Base-by-base conservation (phyloP, 1,140 invertebrate species). In the Drosophila nigromelanica region DNA sequence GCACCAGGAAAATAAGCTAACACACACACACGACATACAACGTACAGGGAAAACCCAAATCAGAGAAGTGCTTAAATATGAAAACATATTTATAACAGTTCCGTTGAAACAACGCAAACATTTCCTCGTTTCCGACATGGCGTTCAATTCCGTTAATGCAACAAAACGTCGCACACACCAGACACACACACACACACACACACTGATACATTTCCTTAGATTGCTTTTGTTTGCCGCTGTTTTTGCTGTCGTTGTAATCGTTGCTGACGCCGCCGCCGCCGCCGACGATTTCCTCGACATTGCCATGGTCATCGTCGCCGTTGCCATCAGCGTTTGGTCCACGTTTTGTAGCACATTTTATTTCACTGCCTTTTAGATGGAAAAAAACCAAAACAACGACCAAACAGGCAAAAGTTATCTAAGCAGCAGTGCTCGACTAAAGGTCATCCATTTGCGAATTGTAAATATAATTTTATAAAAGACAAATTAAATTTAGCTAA, bases 71-170 rank as follows among this genome's bases (percentile, higher is more conserved):
- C 64, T 68, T 24, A 30, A 48, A 79, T 48, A 79, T 67, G 58
- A 33, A 72, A 76, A 78, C 64, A 79, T 78, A 83, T 79, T 71
- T 67, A 59, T 71, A 47, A 50, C 62, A 68, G 50, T 76, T 79
- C 48, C 67, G 82, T 70, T 82, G 77, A 73, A 82, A 71, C 78
- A 67, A 87, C 48, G 73, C 76, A 63, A 89, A 83, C 83, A 87
- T 83, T 89, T 87, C 76, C 83, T 83, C 73, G 78, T 83, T 76
- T 83, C 83, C 82, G 82, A 89, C 83, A 87, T 83, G 69, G 62
- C 83, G 73, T 87, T 86, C 83, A 87, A 89, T 87, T 87, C 83
- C 83, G 83, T 83, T 83, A 87, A 83, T 80, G 83, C 85, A 89
- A 73, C 76, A 80, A 78, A 72, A 43, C 70, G 63, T 62, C 24